These are phyloP conservation scores for Drosophila seclusa DNA, from an alignment of 2,888 invertebrate genomes.

Conservation along the genomic window DNA sequence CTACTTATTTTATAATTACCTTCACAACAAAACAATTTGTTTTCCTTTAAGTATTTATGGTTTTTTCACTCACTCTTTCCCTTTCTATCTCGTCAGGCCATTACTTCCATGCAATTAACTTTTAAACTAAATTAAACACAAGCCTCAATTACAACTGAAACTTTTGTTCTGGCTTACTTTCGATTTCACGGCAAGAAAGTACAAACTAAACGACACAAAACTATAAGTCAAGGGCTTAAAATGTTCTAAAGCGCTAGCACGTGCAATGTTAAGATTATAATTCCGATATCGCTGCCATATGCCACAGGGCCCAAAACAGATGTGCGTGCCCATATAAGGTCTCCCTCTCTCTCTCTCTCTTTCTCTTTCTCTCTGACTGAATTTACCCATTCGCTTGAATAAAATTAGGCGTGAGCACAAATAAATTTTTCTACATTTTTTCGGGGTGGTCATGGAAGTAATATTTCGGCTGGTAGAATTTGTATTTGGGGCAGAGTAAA, in stretches of 20 bases:
- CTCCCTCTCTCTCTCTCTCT: background rate
- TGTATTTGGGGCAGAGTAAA: conserved; percentile 56
- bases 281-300: conserved; percentile 32
- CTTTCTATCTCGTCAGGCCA: background rate
- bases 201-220: conserved; percentile 46
- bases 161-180: conserved; percentile 49
- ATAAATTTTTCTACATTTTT: conserved; percentile 58
- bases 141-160: conserved; percentile 37
- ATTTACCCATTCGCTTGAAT: conserved; percentile 46
- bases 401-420: conserved; percentile 63
- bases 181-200: conserved; percentile 29
- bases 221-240: conserved; percentile 71
- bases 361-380: background rate
- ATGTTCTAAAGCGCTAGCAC: conserved; percentile 43
- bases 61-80: background rate
- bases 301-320: conserved; percentile 9
- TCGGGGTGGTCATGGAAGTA: conserved; percentile 30
- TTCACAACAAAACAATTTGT: background rate
- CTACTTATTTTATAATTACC: background rate
- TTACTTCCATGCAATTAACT: conserved; percentile 62
- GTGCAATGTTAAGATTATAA: conserved; percentile 44
- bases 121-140: conserved; percentile 45
- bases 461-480: conserved; percentile 61
- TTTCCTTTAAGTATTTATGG: background rate
- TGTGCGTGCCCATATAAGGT: conserved; percentile 42